Evolutionary conservation across 2,113 vertebrate genomes (phyloP).

Genomic region (Anarrhichthys ocellatus): DNA sequence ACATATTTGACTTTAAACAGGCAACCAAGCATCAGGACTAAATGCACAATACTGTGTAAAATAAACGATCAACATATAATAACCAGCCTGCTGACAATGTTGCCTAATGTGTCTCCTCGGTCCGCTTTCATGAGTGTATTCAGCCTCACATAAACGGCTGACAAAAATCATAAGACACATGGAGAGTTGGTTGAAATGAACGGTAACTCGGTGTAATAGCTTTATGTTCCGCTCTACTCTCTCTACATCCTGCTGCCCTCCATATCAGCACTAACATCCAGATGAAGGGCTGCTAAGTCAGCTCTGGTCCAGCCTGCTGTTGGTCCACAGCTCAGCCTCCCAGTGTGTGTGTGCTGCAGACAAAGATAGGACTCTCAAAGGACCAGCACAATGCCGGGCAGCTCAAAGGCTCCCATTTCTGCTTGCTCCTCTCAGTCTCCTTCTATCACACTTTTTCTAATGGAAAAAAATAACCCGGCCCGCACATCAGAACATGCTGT

Average conservation of each 20-base stretch:
- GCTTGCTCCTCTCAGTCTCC: constrained; percentile 52
- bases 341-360: constrained; percentile 65
- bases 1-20: background rate
- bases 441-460: constrained; percentile 66
- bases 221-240: constrained; percentile 23
- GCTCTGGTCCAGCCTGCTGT: constrained; percentile 54
- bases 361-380: constrained; percentile 77
- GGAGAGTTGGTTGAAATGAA: constrained; percentile 34
- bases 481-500: constrained; percentile 68
- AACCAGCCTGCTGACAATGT: background rate
- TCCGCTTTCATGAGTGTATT: constrained; percentile 4
- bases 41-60: background rate
- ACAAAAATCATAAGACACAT: constrained; percentile 27
- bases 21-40: background rate
- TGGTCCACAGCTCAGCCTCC: constrained; percentile 60
- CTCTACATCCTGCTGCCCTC: constrained; percentile 12
- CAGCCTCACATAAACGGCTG: constrained; percentile 4
- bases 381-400: constrained; percentile 56
- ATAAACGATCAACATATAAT: constrained; percentile 22
- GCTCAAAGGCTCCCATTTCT: constrained; percentile 67
- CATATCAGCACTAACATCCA: constrained; percentile 29
- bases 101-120: background rate
- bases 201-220: constrained; percentile 32
- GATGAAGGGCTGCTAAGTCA: constrained; percentile 63
- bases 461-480: constrained; percentile 42